Percentiles rank a stretch among this genome's conserved stretches.
phyloP scores from a whole-genome alignment of 2,797 vertebrate species.

The Micromesistius poutassou region DNA sequence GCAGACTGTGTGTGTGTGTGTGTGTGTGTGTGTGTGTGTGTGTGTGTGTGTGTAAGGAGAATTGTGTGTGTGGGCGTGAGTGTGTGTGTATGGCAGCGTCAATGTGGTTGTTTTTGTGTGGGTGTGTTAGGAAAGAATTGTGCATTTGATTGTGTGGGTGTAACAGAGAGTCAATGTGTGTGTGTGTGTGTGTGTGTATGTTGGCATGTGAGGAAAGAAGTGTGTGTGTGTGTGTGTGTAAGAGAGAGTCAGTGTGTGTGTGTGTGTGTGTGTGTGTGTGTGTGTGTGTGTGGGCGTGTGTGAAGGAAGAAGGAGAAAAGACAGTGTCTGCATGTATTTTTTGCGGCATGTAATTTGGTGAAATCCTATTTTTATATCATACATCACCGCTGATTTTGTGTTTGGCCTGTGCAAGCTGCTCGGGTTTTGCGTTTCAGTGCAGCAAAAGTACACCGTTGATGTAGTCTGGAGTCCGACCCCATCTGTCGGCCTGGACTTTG shows the following conservation, averaged over 20 bases:
- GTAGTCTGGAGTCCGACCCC: slow-evolving; percentile 11
- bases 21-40: slow-evolving; percentile 5
- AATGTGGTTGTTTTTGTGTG: not conserved
- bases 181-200: not conserved
- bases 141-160: not conserved
- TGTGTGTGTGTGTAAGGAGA: slow-evolving; percentile 6
- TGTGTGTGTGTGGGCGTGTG: not conserved
- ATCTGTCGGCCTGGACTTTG: too few species aligned
- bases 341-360: not conserved
- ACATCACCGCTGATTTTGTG: slow-evolving; percentile 7
- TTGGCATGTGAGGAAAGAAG: not conserved
- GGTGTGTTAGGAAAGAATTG: not conserved
- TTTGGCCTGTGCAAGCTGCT: slow-evolving; percentile 23
- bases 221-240: not conserved
- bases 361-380: slow-evolving; percentile 16
- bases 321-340: not conserved
- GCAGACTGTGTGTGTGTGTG: not conserved
- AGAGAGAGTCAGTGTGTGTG: not conserved
- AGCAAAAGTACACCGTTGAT: slow-evolving; percentile 5
- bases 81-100: not conserved
- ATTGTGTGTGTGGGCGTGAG: not conserved
- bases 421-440: slow-evolving; percentile 15
- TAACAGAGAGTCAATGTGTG: not conserved
- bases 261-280: not conserved
- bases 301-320: not conserved